Evolutionary conservation across 2,888 invertebrate species (phyloP).

Genomic region (Synergus japonicus): DNA sequence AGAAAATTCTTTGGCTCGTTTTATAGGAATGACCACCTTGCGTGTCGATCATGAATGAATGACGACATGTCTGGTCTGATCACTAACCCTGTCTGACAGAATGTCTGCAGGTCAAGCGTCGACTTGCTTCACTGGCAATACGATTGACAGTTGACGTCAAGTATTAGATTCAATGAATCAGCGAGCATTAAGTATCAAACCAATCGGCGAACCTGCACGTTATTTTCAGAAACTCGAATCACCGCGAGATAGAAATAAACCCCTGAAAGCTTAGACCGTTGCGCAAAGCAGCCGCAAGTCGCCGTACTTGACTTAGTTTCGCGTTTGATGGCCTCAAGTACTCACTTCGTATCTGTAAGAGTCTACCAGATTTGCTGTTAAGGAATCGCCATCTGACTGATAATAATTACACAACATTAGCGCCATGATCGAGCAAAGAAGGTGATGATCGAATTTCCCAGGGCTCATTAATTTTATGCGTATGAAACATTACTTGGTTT

Average conservation of each 20-base stretch:
- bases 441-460: conserved; percentile 45
- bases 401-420: conserved; percentile 10
- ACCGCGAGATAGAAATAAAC: conserved; percentile 70
- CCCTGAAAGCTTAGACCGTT: conserved; percentile 51
- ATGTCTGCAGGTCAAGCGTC: conserved; percentile 31
- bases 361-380: conserved; percentile 20
- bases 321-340: conserved; percentile 39
- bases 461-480: background rate
- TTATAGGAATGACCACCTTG: conserved; percentile 52
- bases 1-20: background rate
- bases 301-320: conserved; percentile 72
- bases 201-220: conserved; percentile 53
- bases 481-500: background rate
- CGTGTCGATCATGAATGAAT: conserved; percentile 50
- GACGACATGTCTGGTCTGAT: conserved; percentile 28
- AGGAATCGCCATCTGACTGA: conserved; percentile 5
- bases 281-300: conserved; percentile 63
- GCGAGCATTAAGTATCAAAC: conserved; percentile 41
- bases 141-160: conserved; percentile 47
- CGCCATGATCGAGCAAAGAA: conserved; percentile 57
- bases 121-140: background rate
- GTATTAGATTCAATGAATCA: conserved; percentile 59
- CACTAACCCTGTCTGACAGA: conserved; percentile 21
- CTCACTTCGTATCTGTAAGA: conserved; percentile 22
- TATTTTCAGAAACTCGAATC: conserved; percentile 73